phyloP scores from a whole-genome alignment of 2,797 vertebrate genomes.

The Takifugu rubripes region DNA sequence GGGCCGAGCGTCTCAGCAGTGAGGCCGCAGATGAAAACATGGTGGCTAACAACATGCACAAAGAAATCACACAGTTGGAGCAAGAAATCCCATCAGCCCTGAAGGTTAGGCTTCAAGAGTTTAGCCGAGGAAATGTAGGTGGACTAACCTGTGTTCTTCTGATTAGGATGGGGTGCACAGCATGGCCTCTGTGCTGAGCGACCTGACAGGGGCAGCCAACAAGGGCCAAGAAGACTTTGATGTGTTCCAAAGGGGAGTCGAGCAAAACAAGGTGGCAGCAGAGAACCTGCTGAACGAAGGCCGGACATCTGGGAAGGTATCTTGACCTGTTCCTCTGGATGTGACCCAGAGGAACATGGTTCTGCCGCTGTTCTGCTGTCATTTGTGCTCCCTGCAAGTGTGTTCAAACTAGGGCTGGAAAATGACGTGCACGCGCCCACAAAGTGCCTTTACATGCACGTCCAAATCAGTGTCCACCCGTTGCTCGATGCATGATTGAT shows the following conservation, averaged over 20 bases:
- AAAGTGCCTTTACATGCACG: too few relatives aligned
- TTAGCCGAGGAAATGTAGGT: neutral
- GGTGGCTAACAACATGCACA: conserved; percentile 51
- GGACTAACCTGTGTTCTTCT: neutral
- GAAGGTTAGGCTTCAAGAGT: conserved; percentile 48
- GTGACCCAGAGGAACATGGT: too few relatives aligned
- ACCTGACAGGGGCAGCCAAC: conserved; percentile 30
- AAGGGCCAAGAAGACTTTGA: conserved; percentile 30
- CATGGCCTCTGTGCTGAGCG: conserved; percentile 43
- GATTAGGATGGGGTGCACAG: conserved; percentile 40
- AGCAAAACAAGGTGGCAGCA: conserved; percentile 16
- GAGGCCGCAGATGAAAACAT: conserved; percentile 62
- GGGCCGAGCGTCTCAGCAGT: conserved; percentile 38
- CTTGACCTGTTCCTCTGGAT: too few relatives aligned
- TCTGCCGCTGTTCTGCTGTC: too few relatives aligned
- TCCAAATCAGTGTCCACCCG: too few relatives aligned
- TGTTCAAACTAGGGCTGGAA: too few relatives aligned
- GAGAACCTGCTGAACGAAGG: conserved; percentile 47
- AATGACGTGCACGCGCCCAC: too few relatives aligned
- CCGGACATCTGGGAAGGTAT: conserved; percentile 1
- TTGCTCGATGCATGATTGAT: too few relatives aligned
- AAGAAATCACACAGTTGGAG: conserved; percentile 57
- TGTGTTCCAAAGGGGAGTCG: conserved; percentile 32
- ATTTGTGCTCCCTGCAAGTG: too few relatives aligned
- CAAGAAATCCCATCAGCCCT: conserved; percentile 46